A percentile compares a stretch with the other conserved stretches of the same genome.
These are phyloP conservation scores for Crypturellus tataupa DNA, from an alignment of 2,797 vertebrate genomes.

Conservation along the genomic window DNA sequence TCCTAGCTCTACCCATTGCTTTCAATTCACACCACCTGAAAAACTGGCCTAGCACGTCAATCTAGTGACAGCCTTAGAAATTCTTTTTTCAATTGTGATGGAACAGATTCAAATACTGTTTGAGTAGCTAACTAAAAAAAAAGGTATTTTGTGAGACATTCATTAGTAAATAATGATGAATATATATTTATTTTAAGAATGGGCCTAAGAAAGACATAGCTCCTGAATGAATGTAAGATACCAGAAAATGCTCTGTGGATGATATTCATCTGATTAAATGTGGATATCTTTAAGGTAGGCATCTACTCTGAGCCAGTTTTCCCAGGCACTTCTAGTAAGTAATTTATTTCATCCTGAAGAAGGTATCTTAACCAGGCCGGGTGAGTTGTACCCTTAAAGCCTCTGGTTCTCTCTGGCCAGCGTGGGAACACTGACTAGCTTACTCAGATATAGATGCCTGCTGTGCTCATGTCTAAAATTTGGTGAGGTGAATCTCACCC, in stretches of 20 bases:
- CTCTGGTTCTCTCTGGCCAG: constrained; percentile 42
- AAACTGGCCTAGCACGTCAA: neutral
- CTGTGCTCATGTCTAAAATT: constrained; percentile 18
- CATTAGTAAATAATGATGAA: neutral
- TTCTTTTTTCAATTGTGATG: neutral
- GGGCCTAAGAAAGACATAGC: neutral
- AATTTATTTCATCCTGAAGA: neutral
- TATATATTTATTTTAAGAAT: neutral
- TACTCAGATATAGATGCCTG: neutral
- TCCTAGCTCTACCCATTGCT: constrained; percentile 32
- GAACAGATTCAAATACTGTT: neutral
- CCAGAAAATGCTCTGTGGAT: constrained; percentile 16
- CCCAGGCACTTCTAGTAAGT: neutral
- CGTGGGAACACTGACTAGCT: accelerated
- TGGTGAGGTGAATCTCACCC: neutral
- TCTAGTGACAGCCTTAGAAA: neutral
- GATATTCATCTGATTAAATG: constrained; percentile 30
- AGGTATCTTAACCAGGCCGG: neutral
- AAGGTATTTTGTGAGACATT: neutral
- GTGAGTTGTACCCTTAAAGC: neutral
- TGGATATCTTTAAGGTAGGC: neutral
- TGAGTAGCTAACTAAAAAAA: neutral
- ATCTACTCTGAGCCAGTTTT: neutral
- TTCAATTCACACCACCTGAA: constrained; percentile 45
- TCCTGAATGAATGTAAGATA: constrained; percentile 3